phyloP scores from a whole-genome alignment of 2,888 invertebrate genomes.

The Ryuthela nishihirai region DNA sequence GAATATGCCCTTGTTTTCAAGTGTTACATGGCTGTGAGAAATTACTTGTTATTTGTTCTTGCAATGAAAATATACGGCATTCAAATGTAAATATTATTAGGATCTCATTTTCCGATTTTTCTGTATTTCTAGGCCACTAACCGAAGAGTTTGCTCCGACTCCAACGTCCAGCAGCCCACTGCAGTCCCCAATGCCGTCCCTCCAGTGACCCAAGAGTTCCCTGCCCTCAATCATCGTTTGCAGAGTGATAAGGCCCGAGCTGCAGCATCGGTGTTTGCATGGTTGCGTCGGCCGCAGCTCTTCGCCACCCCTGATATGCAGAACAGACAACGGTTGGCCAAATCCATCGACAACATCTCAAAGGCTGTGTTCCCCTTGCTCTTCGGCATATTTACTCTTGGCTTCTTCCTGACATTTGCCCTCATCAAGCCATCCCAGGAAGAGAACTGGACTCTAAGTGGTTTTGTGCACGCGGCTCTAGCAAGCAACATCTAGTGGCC shows the following conservation, averaged over 20 bases:
- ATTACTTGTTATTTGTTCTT: no score
- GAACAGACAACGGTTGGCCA: constrained; percentile 66
- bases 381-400: constrained; percentile 87
- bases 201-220: not conserved
- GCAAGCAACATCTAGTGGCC: constrained; percentile 22
- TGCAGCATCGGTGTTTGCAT: constrained; percentile 42
- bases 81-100: no score
- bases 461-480: constrained; percentile 56
- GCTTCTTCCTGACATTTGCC: constrained; percentile 71
- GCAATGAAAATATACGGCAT: no score
- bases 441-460: constrained; percentile 54
- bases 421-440: constrained; percentile 41
- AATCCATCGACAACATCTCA: constrained; percentile 91
- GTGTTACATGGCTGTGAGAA: no score
- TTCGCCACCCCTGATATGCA: constrained; percentile 58
- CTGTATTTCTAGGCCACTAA: constrained; percentile 27
- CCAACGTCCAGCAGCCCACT: constrained; percentile 34
- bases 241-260: constrained; percentile 40
- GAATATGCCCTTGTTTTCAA: no score
- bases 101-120: not conserved
- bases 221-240: constrained; percentile 26
- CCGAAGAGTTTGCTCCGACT: constrained; percentile 33
- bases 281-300: constrained; percentile 78
- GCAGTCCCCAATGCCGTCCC: constrained; percentile 18
- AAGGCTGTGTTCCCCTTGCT: constrained; percentile 90